Conservation (phyloP, 2,113 vertebrate genomes). For the Petrocephalus microphthalmus region DNA sequence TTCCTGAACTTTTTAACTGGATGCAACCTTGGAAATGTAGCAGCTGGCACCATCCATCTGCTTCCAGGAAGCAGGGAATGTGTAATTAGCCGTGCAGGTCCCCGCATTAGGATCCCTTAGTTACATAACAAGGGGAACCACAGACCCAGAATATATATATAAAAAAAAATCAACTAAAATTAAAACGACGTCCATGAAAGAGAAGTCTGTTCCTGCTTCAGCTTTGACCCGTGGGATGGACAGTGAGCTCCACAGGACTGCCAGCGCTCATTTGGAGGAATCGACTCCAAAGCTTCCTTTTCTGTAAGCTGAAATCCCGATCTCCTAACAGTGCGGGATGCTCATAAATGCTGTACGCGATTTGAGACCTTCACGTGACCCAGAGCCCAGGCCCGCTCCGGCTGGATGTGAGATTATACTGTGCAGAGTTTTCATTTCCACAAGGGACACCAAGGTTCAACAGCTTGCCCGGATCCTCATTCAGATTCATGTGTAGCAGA, state of each 20-base stretch:
- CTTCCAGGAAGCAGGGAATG: slow-evolving; percentile 24
- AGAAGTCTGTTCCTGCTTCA: neutral
- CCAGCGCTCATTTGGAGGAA: neutral
- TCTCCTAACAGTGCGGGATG: neutral
- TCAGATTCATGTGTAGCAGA: neutral
- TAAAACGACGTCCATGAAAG: neutral
- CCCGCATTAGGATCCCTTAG: slow-evolving; percentile 19
- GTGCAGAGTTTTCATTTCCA: neutral
- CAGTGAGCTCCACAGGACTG: neutral
- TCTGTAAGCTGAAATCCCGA: neutral
- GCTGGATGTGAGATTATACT: neutral
- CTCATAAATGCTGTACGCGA: neutral
- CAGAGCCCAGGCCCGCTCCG: neutral
- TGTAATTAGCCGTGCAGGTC: slow-evolving; percentile 26
- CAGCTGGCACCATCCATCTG: slow-evolving; percentile 22
- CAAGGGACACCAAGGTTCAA: neutral
- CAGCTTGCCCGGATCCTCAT: neutral
- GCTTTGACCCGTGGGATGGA: neutral
- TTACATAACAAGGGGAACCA: slow-evolving; percentile 30
- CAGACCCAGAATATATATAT: neutral
- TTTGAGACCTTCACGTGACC: neutral
- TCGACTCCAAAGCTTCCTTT: neutral
- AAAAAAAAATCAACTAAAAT: neutral
- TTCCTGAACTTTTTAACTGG: slow-evolving; percentile 33
- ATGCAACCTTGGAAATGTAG: slow-evolving; percentile 34